phyloP scores from a whole-genome alignment of 37 sponge, comb jelly and placozoan genomes.

The Crambe crambe region DNA sequence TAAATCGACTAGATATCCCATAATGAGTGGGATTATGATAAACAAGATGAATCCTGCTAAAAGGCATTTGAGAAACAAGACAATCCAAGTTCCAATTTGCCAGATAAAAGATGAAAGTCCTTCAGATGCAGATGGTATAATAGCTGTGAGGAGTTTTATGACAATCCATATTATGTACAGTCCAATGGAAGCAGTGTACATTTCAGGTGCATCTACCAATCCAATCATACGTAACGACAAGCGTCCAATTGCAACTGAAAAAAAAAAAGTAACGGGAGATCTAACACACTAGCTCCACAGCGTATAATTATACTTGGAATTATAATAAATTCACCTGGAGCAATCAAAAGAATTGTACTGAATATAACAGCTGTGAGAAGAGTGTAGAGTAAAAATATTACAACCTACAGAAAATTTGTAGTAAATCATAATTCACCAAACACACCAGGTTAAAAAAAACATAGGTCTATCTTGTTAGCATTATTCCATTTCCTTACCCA shows the following conservation, averaged over 20 bases:
- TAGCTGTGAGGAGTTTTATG: constrained; percentile 8
- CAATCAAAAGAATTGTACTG: constrained; percentile 43
- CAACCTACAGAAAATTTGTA: constrained; percentile 39
- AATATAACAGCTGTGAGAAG: constrained; percentile 43
- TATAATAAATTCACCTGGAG: constrained; percentile 56
- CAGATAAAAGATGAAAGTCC: constrained; percentile 11
- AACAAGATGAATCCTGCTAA: constrained; percentile 79
- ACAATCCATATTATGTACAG: constrained; percentile 80
- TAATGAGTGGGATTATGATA: constrained; percentile 84
- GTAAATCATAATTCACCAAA: too few species aligned
- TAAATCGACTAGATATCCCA: constrained; percentile 88
- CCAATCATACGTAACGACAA: constrained; percentile 62
- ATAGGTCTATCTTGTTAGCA: too few species aligned
- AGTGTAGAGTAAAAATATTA: constrained; percentile 43
- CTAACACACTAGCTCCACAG: not conserved
- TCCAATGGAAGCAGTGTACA: constrained; percentile 91
- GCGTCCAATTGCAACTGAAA: constrained; percentile 76
- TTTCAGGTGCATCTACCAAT: constrained; percentile 67
- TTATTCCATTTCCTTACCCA: too few species aligned
- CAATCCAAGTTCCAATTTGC: constrained; percentile 34
- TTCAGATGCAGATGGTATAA: constrained; percentile 17
- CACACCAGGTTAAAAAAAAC: too few species aligned
- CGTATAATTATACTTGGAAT: not conserved
- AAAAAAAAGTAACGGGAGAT: not conserved
- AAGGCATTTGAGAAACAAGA: constrained; percentile 66